Evolutionary conservation across 2,888 invertebrate species (phyloP).

Genomic region (Lacanobia wlatinum): DNA sequence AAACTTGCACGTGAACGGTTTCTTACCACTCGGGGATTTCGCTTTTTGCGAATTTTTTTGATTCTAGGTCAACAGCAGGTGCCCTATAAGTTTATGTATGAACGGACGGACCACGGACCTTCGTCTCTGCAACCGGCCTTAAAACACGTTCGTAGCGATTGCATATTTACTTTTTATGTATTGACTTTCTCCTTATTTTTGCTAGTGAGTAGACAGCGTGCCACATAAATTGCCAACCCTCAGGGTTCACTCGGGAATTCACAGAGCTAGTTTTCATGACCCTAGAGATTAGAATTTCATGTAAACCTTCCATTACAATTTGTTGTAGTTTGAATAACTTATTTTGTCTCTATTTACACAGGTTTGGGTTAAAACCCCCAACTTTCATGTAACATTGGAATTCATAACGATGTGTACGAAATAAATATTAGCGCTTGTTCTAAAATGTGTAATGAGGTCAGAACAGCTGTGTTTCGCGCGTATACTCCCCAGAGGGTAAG

Average conservation of each 20-base stretch:
- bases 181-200: not conserved
- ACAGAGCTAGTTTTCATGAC: constrained; percentile 1
- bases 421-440: constrained; percentile 45
- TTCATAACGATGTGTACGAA: constrained; percentile 19
- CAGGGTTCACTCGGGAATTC: not conserved
- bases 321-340: constrained; percentile 19
- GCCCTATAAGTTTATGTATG: too few species aligned
- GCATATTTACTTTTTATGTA: not conserved
- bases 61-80: too few species aligned
- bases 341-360: constrained; percentile 18
- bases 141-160: not conserved
- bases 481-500: constrained; percentile 23
- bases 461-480: constrained; percentile 26
- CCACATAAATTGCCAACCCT: constrained; percentile 10
- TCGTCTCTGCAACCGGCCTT: too few species aligned
- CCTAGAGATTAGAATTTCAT: constrained; percentile 8
- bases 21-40: too few species aligned
- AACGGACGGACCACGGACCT: too few species aligned
- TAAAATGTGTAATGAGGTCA: constrained; percentile 50
- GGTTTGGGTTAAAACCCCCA: constrained; percentile 3
- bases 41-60: too few species aligned
- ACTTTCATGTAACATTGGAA: constrained; percentile 13
- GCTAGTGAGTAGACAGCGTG: not conserved
- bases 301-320: constrained; percentile 18
- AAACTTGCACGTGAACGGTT: too few species aligned